Evolutionary conservation across 2,888 invertebrate species (phyloP).

Genomic region (Cryptocheilus praepositus): DNA sequence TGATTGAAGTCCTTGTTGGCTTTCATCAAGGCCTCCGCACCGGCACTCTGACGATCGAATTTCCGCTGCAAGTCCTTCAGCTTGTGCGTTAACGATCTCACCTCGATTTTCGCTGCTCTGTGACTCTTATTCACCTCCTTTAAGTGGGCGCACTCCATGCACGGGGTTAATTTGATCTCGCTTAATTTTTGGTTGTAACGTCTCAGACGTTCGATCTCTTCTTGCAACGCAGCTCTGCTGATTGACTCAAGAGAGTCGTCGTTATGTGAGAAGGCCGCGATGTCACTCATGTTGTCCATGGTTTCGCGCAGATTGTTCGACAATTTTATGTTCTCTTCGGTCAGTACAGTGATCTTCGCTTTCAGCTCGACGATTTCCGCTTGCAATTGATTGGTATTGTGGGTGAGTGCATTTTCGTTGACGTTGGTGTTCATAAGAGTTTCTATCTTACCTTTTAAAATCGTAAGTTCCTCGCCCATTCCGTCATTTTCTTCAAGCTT

Average conservation of each 20-base stretch:
- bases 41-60: constrained; percentile 59
- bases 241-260: not conserved
- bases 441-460: constrained; percentile 49
- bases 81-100: constrained; percentile 55
- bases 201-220: constrained; percentile 50
- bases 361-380: constrained; percentile 51
- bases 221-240: constrained; percentile 18
- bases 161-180: constrained; percentile 58
- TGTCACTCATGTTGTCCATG: constrained; percentile 19
- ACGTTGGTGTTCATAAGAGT: constrained; percentile 15
- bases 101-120: constrained; percentile 57
- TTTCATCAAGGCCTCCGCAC: constrained; percentile 58
- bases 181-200: constrained; percentile 60
- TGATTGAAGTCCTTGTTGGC: constrained; percentile 56
- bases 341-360: constrained; percentile 41
- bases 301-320: constrained; percentile 38
- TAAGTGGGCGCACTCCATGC: constrained; percentile 59
- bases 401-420: constrained; percentile 20
- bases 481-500: constrained; percentile 63
- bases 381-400: constrained; percentile 48
- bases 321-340: constrained; percentile 52
- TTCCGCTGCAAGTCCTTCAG: constrained; percentile 58
- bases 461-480: constrained; percentile 49
- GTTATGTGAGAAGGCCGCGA: not conserved
- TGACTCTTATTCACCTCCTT: constrained; percentile 59